A percentile compares a stretch with the other conserved stretches of the same genome.
These are phyloP conservation scores for Trichosurus vulpecula DNA, from an alignment of 2,797 vertebrate genomes.

Conservation along the genomic window DNA sequence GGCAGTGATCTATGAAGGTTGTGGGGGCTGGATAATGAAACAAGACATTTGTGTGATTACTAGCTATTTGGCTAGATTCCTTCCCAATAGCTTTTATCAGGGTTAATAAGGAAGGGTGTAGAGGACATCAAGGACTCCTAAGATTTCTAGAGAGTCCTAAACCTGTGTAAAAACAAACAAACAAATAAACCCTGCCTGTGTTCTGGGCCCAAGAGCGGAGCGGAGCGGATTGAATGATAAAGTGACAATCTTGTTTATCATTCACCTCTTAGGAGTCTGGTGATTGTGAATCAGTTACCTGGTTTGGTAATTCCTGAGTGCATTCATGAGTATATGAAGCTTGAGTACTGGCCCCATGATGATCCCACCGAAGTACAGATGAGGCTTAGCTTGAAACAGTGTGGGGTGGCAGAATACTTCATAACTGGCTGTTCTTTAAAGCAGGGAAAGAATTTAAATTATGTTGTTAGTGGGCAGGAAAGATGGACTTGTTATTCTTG, in stretches of 20 bases:
- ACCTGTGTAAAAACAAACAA: neutral
- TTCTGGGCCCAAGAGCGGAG: neutral
- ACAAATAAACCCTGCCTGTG: neutral
- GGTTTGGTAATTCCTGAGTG: neutral
- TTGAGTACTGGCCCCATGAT: neutral
- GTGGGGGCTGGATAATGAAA: slow-evolving; percentile 38
- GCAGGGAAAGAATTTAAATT: neutral
- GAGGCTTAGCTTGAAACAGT: neutral
- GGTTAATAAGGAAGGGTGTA: neutral
- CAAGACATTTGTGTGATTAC: slow-evolving; percentile 55
- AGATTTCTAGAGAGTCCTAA: neutral
- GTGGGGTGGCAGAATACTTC: neutral
- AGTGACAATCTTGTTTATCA: slow-evolving; percentile 11
- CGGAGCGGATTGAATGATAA: neutral
- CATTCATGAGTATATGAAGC: neutral
- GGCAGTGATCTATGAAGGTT: slow-evolving; percentile 39
- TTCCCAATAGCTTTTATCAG: slow-evolving; percentile 1
- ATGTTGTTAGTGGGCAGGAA: neutral
- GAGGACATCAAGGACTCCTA: neutral
- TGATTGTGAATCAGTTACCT: slow-evolving; percentile 24
- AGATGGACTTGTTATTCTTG: neutral
- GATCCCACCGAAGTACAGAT: neutral
- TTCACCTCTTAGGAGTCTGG: slow-evolving; percentile 1
- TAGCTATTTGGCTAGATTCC: slow-evolving; percentile 56
- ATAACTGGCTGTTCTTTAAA: neutral